Evolutionary conservation across 2,113 vertebrate genomes (phyloP), one percentile per base, ranked within the genome.

Genomic region (Dendrocopos noguchii): DNA sequence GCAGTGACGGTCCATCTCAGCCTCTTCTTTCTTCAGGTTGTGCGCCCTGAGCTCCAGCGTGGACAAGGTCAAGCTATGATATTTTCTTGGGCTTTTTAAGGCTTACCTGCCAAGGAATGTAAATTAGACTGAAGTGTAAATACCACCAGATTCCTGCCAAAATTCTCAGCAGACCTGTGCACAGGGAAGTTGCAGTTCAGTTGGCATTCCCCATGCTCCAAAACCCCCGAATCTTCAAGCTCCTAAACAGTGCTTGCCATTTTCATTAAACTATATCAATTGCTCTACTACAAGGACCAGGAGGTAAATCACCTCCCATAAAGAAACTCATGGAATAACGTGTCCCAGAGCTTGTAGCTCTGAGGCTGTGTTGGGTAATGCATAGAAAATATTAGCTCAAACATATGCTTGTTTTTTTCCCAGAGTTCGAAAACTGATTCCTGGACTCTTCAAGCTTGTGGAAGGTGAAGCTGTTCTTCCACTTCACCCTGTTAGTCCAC

Each of bases 141-240:
- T 19, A 72, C 25, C 19, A 63, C 2, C 16, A 68, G 6, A 56
- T 81, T 90, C 19, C 59, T 88, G 50, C 25, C 72, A 83, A 84
- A 75, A 68, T 4, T 6, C 15, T 68, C 36, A 24, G 27, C 8
- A 47, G 31, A 47, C 12, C 17, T 61, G 17, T 46, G 60, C 25
- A 70, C 16, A n/a, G 20, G 18, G 31, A 86, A 84, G 46, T 1
- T 88, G 33, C 20, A 14, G n/a, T 82, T 92, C 21, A n/a, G 15
- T 4, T 2, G 4, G 13, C 20, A 5, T 55, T 73, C 34, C n/a
- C 21, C 36, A 53, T 15, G 34, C 13, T 65, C 25, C 1, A 4
- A n/a, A 68, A 71, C 75, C 5, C 3, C 5, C 0, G 0, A 80
- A 56, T 64, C 8, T 15, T 5, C 15, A 63, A 29, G 29, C 15